Conservation (phyloP, 1,140 invertebrate genomes). For the Atopsyche davidsoni region DNA sequence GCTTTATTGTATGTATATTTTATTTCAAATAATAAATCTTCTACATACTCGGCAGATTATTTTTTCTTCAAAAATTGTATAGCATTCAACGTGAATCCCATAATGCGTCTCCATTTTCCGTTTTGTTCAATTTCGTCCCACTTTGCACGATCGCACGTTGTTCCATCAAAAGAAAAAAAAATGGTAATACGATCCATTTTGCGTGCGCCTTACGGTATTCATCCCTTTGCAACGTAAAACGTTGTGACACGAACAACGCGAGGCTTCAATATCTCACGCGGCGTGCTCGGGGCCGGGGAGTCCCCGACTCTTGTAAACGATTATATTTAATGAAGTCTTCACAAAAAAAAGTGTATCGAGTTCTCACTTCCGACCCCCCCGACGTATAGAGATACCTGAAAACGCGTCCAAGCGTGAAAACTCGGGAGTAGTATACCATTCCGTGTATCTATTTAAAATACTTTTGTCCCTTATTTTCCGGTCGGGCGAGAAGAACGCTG, state of each 20-base stretch:
- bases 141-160: too few species aligned
- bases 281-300: not conserved
- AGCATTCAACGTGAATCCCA: too few species aligned
- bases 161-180: constrained; percentile 4
- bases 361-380: not conserved
- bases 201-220: not conserved
- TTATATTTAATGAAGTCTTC: constrained; percentile 22
- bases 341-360: constrained; percentile 8
- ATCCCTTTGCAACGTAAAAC: constrained; percentile 7
- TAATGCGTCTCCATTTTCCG: too few species aligned
- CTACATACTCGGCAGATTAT: too few species aligned
- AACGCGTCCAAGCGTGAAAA: constrained; percentile 12
- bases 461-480: not conserved
- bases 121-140: too few species aligned
- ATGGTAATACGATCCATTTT: constrained; percentile 21
- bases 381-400: constrained; percentile 15
- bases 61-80: too few species aligned
- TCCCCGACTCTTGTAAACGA: constrained; percentile 7
- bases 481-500: not conserved
- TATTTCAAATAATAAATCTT: too few species aligned
- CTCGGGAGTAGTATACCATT: not conserved
- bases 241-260: constrained; percentile 13
- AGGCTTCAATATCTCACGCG: constrained; percentile 4
- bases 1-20: too few species aligned
- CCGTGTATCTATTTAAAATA: not conserved